These are phyloP conservation scores for Amblyteles armatorius DNA, from an alignment of 2,888 invertebrate species.

Conservation along the genomic window DNA sequence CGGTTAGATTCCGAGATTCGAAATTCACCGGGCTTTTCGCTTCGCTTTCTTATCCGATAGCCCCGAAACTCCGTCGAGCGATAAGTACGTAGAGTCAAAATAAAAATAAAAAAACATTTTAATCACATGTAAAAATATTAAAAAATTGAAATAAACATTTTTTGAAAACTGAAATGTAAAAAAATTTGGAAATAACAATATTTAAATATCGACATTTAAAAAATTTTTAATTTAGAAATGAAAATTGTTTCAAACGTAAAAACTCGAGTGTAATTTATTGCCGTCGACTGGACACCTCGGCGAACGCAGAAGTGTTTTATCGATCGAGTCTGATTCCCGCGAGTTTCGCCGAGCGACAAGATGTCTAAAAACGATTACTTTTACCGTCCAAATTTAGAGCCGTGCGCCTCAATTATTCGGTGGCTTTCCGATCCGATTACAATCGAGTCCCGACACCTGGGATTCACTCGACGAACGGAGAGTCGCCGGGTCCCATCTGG, in stretches of 20 bases:
- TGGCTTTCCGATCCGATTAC: not conserved
- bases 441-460: not conserved
- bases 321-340: not conserved
- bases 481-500: not conserved
- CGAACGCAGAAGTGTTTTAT: not conserved
- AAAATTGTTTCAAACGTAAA: not conserved
- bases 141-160: too few species aligned
- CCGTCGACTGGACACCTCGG: not conserved
- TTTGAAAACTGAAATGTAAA: too few species aligned
- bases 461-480: not conserved
- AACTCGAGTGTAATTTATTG: not conserved
- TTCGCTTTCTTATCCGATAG: not conserved
- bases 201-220: too few species aligned
- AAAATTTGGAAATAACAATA: too few species aligned
- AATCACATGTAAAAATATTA: too few species aligned
- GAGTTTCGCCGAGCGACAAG: not conserved
- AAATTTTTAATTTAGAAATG: too few species aligned
- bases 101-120: not conserved
- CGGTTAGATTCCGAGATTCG: not conserved
- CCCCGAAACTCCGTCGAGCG: not conserved
- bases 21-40: conserved; percentile 5
- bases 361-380: not conserved
- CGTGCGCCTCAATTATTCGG: not conserved
- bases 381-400: not conserved
- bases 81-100: not conserved